phyloP scores from a whole-genome alignment of 2,113 vertebrate species.

The Cyrtonyx montezumae region DNA sequence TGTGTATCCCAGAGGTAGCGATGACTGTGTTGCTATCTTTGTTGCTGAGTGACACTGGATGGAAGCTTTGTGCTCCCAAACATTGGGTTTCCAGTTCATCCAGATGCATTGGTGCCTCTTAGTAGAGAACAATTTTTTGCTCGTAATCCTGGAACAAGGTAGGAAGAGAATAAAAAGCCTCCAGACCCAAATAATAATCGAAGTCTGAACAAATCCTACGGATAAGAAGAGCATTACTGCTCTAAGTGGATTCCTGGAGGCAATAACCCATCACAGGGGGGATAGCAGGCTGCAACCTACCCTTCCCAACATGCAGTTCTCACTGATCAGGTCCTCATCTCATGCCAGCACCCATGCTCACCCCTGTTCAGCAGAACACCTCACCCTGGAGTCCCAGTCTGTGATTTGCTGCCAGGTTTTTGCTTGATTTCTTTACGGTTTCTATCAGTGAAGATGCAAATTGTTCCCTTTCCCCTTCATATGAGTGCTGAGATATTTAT shows the following conservation, averaged over 20 bases:
- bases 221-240: neutral
- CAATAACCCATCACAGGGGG: neutral
- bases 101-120: neutral
- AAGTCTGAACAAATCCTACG: neutral
- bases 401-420: neutral
- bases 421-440: neutral
- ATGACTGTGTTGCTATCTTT: neutral
- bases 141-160: neutral
- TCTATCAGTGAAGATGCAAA: neutral
- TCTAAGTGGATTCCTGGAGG: neutral
- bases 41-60: neutral
- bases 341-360: neutral
- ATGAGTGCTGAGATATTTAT: neutral
- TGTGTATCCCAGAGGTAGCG: neutral
- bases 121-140: neutral
- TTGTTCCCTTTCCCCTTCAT: neutral
- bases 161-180: neutral
- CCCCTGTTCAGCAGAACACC: neutral
- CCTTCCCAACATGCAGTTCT: fast-evolving
- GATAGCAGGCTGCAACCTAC: neutral
- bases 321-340: neutral
- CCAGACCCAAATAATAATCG: fast-evolving
- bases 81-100: neutral
- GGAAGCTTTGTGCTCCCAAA: neutral
- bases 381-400: neutral